Evolutionary conservation across 2,888 invertebrate genomes (phyloP), one percentile per base, ranked within the genome.

Genomic region (Cataglyphis albicans): DNA sequence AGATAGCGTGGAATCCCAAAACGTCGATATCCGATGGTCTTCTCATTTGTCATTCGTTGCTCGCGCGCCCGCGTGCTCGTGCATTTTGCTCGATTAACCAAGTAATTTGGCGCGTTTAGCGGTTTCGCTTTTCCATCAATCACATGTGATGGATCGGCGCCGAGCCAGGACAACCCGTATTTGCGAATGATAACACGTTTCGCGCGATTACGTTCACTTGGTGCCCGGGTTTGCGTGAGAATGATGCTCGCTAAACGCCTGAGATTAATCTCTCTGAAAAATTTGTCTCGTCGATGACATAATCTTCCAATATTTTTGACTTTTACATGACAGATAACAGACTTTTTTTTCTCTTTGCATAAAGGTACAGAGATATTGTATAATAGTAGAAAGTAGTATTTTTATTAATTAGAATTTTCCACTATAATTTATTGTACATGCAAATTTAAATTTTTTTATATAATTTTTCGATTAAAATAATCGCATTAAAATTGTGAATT

Each of bases 51-150:
- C 81, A 81, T 81, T 81, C 57, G 63, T 29, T 35, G 74, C 18
- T 44, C 15, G 55, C 38, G 35, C 48, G 55, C 38, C 25, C 48
- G 73, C 73, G 35, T 25, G 5, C 10, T 44, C 55, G 73, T 61
- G 80, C 80, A 81, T 81, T 81, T 81, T 74, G 81, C 81, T 81
- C 74, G 81, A 81, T 81, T 81, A 81, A 81, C 74, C 81, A 63
- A 74, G 81, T 81, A 81, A 81, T 81, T 81, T 68, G 63, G 81
- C 81, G 74, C 61, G 74, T 81, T 72, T 72, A 81, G 73, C 74
- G 63, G 38, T 81, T 81, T 73, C 81, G 81, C 74, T 63, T 72
- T 73, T 74, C 81, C 63, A 81, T 72, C 81, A 55, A 72, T 81
- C 81, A 81, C 41, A 41, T 35, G 61, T 74, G 72, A 81, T 74